A percentile compares a stretch with the other conserved stretches of the same genome.
Evolutionary conservation across 2,888 invertebrate species (phyloP).

Genomic region (Drosophila meridionalis): DNA sequence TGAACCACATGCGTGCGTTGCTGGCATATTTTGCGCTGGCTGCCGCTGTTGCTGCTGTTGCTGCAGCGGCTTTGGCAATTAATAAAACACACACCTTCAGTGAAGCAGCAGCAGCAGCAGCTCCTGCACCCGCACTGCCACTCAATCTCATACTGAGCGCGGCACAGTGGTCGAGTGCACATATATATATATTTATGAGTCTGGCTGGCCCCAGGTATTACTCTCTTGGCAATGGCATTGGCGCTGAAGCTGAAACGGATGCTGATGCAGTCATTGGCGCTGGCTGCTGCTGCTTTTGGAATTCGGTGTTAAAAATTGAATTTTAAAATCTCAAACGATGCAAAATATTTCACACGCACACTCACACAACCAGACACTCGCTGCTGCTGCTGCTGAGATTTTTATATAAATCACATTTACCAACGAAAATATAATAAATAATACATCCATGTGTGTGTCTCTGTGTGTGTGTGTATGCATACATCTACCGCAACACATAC

Average conservation of each 20-base stretch:
- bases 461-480: conserved; percentile 27
- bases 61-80: conserved; percentile 66
- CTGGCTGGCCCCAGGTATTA: conserved; percentile 16
- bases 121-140: conserved; percentile 2
- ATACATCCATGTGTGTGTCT: conserved; percentile 42
- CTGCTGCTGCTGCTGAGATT: conserved; percentile 66
- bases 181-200: conserved; percentile 64
- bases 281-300: neutral
- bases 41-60: conserved; percentile 13
- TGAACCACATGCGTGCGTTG: conserved; percentile 78
- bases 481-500: conserved; percentile 53
- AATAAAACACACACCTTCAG: conserved; percentile 79
- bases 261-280: conserved; percentile 23
- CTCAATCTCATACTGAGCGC: conserved; percentile 25
- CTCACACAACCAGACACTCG: neutral
- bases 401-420: conserved; percentile 76
- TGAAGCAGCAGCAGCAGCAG: conserved; percentile 28
- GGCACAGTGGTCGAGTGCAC: conserved; percentile 78
- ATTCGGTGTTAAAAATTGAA: conserved; percentile 66
- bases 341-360: conserved; percentile 77
- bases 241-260: conserved; percentile 1
- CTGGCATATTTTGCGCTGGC: conserved; percentile 68
- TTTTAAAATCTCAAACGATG: conserved; percentile 74
- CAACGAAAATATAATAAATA: conserved; percentile 77
- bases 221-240: conserved; percentile 30